Base-by-base conservation (phyloP, 2,888 invertebrate genomes). In the Caradrina clavipalpis region DNA sequence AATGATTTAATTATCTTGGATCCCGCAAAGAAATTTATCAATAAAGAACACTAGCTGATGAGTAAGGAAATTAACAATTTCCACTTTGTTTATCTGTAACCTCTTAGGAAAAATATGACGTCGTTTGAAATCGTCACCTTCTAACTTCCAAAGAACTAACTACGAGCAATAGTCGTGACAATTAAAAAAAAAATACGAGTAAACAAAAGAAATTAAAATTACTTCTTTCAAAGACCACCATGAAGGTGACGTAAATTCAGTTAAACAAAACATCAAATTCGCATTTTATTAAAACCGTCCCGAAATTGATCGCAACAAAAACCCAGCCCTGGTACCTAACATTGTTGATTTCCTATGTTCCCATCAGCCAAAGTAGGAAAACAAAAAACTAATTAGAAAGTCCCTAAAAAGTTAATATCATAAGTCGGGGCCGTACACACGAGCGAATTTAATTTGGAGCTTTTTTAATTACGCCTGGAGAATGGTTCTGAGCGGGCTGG, bases 371-470 rank as follows among this genome's bases (percentile, higher is more conserved):
- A 82, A 80, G 86, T 85, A 83, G 84, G 86, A 89, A 90, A 92
- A 92, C 91, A 92, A 88, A 92, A 93, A 94, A 93, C 91, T 93
- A 93, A 95, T 94, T 94, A 95, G 95, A 95, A 94, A 95, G 94
- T 90, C 89, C 92, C 92, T 92, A 95, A 95, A 95, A 96, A 95
- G 93, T 93, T 94, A 93, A 94, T 94, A 94, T 94, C 93, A 94
- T 94, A 95, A 95, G 94, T 91, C 94, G 91, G 91, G 88, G 86
- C 88, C 88, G 92, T 91, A 92, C 90, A 94, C 93, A 94, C 94
- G 92, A 94, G 96, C 95, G 94, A 96, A 96, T 96, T 95, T 95
- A 95, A 96, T 96, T 95, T 95, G 93, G 95, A 95, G 92, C 93
- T 93, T 95, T 96, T 95, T 96, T 96, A 96, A 96, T 96, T 96